These are phyloP conservation scores for Alitta virens DNA, from an alignment of 2,888 invertebrate genomes.

Conservation along the genomic window DNA sequence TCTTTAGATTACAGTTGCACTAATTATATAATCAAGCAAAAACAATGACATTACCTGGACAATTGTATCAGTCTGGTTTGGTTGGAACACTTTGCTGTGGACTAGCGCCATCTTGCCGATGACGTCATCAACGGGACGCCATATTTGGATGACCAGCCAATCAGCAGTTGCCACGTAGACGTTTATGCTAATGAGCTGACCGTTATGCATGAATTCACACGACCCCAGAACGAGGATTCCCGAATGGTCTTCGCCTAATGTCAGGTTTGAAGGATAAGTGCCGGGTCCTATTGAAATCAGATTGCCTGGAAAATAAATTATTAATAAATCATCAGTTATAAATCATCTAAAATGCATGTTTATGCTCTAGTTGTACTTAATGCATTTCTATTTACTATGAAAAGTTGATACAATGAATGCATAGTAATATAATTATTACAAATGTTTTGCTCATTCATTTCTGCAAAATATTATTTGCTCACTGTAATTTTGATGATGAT, in stretches of 20 bases:
- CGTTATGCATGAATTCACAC: conserved; percentile 18
- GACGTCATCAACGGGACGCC: not conserved
- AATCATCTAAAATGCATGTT: no score
- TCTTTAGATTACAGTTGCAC: no score
- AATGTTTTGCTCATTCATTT: no score
- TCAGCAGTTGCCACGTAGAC: conserved; percentile 10
- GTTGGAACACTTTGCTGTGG: not conserved
- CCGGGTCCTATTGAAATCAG: conserved; percentile 15
- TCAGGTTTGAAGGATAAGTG: conserved; percentile 10
- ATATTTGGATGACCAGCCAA: conserved; percentile 11
- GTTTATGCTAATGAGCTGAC: conserved; percentile 7
- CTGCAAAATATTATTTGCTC: no score
- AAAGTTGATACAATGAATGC: no score
- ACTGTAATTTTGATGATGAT: no score
- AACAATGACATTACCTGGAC: not conserved
- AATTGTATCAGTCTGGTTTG: not conserved
- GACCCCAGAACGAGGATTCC: not conserved
- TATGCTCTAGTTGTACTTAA: no score
- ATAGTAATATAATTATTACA: no score
- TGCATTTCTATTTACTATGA: no score
- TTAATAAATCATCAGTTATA: no score
- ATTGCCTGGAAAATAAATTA: not conserved
- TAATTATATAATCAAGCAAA: no score
- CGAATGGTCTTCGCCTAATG: not conserved
- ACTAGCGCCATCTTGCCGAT: not conserved